Evolutionary conservation across 2,888 invertebrate genomes (phyloP).

Genomic region (Clistopyga incitator): DNA sequence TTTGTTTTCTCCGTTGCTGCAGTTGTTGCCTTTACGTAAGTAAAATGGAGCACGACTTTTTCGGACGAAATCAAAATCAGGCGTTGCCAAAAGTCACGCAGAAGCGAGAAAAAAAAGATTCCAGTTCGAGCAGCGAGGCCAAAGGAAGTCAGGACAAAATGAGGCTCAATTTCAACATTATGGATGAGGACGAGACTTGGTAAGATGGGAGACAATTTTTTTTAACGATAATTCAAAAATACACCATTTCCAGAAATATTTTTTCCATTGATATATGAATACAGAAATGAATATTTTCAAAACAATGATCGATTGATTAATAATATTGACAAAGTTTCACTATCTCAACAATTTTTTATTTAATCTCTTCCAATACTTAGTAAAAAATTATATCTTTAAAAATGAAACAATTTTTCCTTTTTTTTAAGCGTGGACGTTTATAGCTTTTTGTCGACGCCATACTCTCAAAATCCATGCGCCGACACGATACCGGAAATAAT

Average conservation of each 20-base stretch:
- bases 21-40: slow-evolving; percentile 96
- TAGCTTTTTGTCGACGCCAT: slow-evolving; percentile 90
- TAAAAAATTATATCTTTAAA: neutral
- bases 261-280: neutral
- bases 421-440: slow-evolving; percentile 92
- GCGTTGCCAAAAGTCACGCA: slow-evolving; percentile 88
- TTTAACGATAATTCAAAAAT: neutral
- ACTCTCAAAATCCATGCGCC: slow-evolving; percentile 85
- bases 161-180: slow-evolving; percentile 87
- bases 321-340: too few relatives aligned
- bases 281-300: neutral
- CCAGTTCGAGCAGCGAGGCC: slow-evolving; percentile 85
- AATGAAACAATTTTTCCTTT: slow-evolving; percentile 44
- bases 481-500: slow-evolving; percentile 90
- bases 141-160: slow-evolving; percentile 88
- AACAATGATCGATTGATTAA: neutral
- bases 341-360: neutral
- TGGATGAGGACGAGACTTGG: slow-evolving; percentile 92
- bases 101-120: slow-evolving; percentile 86
- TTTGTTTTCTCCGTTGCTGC: slow-evolving; percentile 41
- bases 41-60: slow-evolving; percentile 95
- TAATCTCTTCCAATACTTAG: neutral
- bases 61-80: slow-evolving; percentile 92
- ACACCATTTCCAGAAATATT: neutral
- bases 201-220: slow-evolving; percentile 78